Conservation (phyloP, 2,797 vertebrate genomes). For the Mus spretus region DNA sequence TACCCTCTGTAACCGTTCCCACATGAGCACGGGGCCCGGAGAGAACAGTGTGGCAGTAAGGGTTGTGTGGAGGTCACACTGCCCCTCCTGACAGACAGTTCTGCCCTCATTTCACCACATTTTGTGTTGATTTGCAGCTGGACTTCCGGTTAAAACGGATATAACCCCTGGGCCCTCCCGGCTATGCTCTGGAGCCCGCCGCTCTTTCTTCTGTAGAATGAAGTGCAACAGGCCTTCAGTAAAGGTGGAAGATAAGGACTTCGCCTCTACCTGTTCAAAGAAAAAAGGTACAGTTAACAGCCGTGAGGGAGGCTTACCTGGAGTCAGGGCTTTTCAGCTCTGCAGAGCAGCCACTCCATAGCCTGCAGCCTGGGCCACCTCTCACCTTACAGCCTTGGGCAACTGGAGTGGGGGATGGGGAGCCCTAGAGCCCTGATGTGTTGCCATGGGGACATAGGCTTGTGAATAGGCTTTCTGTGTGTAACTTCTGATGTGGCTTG, state of each 20-base stretch:
- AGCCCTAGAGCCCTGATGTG: neutral
- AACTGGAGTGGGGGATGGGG: neutral
- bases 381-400: fast-evolving
- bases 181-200: slow-evolving; percentile 96
- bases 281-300: slow-evolving; percentile 94
- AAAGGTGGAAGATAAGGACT: slow-evolving; percentile 99
- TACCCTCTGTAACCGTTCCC: neutral
- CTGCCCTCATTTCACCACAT: slow-evolving; percentile 72
- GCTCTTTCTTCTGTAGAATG: slow-evolving; percentile 99
- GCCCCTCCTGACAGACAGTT: slow-evolving; percentile 27
- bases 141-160: slow-evolving; percentile 98
- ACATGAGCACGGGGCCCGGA: fast-evolving
- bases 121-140: slow-evolving; percentile 91
- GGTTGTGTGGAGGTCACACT: slow-evolving; percentile 64
- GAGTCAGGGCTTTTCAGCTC: neutral
- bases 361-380: neutral
- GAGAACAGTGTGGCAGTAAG: slow-evolving; percentile 47
- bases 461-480: neutral
- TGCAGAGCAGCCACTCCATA: neutral
- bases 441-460: neutral
- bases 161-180: slow-evolving; percentile 97
- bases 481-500: neutral
- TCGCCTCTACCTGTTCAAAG: slow-evolving; percentile 98
- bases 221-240: slow-evolving; percentile 98
- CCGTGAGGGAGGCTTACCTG: fast-evolving